A percentile compares a stretch with the other conserved stretches of the same genome.
phyloP scores from a whole-genome alignment of 2,888 invertebrate species.

The Tetranychus truncatus region DNA sequence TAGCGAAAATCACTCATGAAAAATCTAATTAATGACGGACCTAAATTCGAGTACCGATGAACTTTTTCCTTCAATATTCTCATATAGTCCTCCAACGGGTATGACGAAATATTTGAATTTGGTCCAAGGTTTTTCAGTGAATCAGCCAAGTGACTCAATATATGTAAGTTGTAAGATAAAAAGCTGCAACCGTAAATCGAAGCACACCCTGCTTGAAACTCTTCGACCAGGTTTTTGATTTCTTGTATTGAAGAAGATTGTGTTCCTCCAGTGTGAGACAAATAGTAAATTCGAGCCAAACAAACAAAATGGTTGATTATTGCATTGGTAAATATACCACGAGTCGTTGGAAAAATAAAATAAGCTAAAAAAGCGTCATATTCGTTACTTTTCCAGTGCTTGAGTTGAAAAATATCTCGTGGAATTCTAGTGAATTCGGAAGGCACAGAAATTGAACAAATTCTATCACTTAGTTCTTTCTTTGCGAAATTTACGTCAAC shows the following conservation, averaged over 20 bases:
- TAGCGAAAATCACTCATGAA: too few relatives aligned
- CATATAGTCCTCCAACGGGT: constrained; percentile 6
- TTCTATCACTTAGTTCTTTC: too few relatives aligned
- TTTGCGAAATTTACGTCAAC: too few relatives aligned
- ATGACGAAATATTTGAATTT: not conserved
- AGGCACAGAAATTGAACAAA: too few relatives aligned
- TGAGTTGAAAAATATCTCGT: not conserved
- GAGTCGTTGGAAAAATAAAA: not conserved
- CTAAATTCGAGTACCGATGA: too few relatives aligned
- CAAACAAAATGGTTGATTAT: not conserved
- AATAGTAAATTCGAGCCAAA: not conserved
- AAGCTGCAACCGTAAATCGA: not conserved
- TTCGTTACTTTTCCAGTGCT: not conserved
- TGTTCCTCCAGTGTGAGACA: not conserved
- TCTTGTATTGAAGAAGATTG: not conserved
- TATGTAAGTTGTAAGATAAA: not conserved
- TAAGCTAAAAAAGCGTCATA: not conserved
- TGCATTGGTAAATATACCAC: not conserved
- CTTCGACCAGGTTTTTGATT: not conserved
- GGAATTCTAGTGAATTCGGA: not conserved
- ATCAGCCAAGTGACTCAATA: not conserved
- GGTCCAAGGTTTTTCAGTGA: not conserved
- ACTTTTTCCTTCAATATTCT: not conserved
- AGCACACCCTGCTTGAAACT: not conserved
- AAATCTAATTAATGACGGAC: too few relatives aligned